Evolutionary conservation across 1,140 invertebrate genomes (phyloP), one percentile per base, ranked within the genome.

Genomic region (Trachymyrmex cornetzi): DNA sequence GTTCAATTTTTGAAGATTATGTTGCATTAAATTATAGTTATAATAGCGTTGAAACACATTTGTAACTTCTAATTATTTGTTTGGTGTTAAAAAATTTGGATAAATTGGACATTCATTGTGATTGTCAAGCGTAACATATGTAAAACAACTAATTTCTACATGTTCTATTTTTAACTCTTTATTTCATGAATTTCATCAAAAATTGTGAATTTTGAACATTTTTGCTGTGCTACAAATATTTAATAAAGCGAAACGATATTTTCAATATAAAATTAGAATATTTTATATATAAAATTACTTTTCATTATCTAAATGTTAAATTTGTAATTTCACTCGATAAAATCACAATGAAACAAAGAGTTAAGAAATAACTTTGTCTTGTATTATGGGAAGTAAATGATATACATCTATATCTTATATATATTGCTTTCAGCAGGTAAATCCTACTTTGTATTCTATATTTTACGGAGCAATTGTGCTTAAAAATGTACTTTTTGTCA

Each of bases 321-420:
- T 75, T 44, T 59, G 22, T 38, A 2, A 75, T 44, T 59, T 75
- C 3, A 59, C 16, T 9, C 38, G 2, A 22, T 59, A 22, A 74
- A 74, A 74, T 22, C 27, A 57, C 30, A 24, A 57, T 38, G 12
- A 59, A 59, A 72, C 14, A 44, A 69, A 69, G 22, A 24, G 4
- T 67, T 69, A 24, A 59, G 9, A 69, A 80, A 30, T 84, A 84
- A 79, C 6, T 16, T 61, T 57, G 14, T 53, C 50, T 64, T 55
- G 27, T 53, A 16, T 27, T 57, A 34, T 61, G 22, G 34, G 22
- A 63, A 12, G 12, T 38, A 59, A 12, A 74, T 84, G 34, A n/a
- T 34, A 34, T 71, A 55, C 14, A 27, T 24, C 19, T 24, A 30
- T 57, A 57, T 72, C 9, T 11, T 22, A 55, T 30, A 48, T 30